Evolutionary conservation across 2,797 vertebrate species (phyloP), one percentile per base, ranked within the genome.

Genomic region (Craterocephalus amniculus): DNA sequence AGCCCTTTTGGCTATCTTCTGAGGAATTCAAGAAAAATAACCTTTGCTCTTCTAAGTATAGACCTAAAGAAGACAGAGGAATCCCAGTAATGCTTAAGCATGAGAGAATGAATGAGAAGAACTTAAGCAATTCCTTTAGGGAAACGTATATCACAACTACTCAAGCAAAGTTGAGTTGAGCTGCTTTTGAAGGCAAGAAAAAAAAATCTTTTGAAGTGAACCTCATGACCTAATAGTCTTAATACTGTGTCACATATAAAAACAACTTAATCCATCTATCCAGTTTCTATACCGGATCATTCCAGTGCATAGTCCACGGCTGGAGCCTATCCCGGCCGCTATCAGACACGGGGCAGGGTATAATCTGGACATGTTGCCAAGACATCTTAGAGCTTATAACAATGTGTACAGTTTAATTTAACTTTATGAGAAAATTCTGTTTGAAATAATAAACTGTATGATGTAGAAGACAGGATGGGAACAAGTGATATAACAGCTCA

Each of bases 1-100:
- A 10, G 12, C 43, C 14, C 62, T 52, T 48, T 66, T 34, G 24
- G 10, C 52, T 59, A 64, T 71, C 59, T 63, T 70, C 56, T 80
- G 52, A 80, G 62, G 55, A 83, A 80, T 78, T 68, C 61, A 31
- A 76, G 82, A 64, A 86, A 84, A 83, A 80, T 55, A 71, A 79
- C 67, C 71, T 81, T 81, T 71, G n/a, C 7, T 81, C 71, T 72
- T 69, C 74, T 48, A 35, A 60, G 83, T 80, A 71, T 84, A 87
- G 71, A 79, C 83, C 78, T 78, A 69, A 79, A 75, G 58, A 66
- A 49, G 58, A 70, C 60, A 82, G 67, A 77, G 29, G 57, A 88
- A 85, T 86, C 70, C 60, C 38, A 81, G 64, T 63, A 81, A 81
- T 83, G 63, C 63, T 65, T 49, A 63, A 54, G 69, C 74, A 63